Evolutionary conservation across 1,140 invertebrate genomes (phyloP).

Genomic region (Megalopta genalis): DNA sequence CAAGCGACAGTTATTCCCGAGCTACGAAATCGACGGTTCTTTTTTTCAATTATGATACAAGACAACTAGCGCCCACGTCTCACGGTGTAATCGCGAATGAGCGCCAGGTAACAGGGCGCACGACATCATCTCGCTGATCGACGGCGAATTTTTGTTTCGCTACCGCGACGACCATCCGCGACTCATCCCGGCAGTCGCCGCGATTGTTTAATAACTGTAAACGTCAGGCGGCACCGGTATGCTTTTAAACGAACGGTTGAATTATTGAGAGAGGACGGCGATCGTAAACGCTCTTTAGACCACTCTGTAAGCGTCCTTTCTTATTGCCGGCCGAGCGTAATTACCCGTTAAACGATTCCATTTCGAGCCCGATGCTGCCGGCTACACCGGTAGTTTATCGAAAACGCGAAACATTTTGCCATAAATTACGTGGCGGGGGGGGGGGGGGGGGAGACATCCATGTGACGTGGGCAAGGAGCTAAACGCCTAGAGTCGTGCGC

Average conservation of each 20-base stretch:
- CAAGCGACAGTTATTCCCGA: constrained; percentile 7
- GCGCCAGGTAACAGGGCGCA: neutral
- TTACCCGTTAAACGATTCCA: constrained; percentile 41
- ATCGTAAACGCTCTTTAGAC: constrained; percentile 9
- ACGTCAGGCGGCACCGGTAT: constrained; percentile 16
- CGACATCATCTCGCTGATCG: neutral
- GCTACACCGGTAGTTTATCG: constrained; percentile 16
- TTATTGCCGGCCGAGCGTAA: constrained; percentile 31
- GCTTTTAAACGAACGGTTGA: constrained; percentile 40
- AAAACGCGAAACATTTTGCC: constrained; percentile 18
- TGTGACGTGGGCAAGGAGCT: constrained; percentile 73
- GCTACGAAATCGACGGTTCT: constrained; percentile 8
- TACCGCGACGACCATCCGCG: too few relatives aligned
- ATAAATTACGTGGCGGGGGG: constrained; percentile 24
- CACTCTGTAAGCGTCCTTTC: constrained; percentile 1
- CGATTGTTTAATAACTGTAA: constrained; percentile 11
- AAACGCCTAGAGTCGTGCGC: constrained; percentile 63
- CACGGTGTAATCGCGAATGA: constrained; percentile 52
- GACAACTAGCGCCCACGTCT: constrained; percentile 74
- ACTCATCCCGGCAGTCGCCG: too few relatives aligned
- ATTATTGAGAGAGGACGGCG: constrained; percentile 1
- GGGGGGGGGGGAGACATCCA: constrained; percentile 46
- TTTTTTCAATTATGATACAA: constrained; percentile 66
- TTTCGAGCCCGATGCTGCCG: constrained; percentile 2
- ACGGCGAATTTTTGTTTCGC: neutral